Base-by-base conservation (phyloP, 2,797 vertebrate species). In the Parauchenoglanis punctatus region DNA sequence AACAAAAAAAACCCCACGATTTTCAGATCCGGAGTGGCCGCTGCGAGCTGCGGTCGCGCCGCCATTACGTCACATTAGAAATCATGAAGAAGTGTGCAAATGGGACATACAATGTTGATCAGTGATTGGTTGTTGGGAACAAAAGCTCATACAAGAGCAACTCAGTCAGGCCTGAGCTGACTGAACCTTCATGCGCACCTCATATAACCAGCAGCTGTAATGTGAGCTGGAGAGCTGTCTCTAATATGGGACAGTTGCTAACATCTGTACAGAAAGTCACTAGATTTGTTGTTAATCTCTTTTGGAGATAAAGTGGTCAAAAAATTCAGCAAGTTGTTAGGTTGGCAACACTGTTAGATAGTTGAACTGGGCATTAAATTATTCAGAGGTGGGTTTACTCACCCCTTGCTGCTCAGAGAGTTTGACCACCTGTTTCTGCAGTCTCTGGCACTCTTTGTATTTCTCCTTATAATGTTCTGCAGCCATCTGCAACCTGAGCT, bases 391-490 rank as follows among this genome's bases (percentile, higher is more conserved):
- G 54, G 4, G 52, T 84, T 85, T 28, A 96, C 97, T 92, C 93
- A 99, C 99, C 93, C 96, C 96, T 88, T 97, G 96, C 88, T 94
- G 97, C 61, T 99, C 98, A 76, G 96, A 96, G 88, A 98, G 95
- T 91, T 96, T 98, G 75, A 96, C 95, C 90, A 99, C 96, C 96
- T 99, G 98, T 92, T 97, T 99, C 91, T 99, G 98, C 90, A 99
- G 96, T 89, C 96, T 96, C 92, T 99, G 98, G 89, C 98, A 99
- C 91, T 99, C 99, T 94, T 99, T 99, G 92, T 98, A 99, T 91
- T 99, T 99, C 91, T 99, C 98, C 93, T 98, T 99, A 94, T 99
- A 99, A 95, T 99, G 98, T 89, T 99, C 99, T 80, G 98, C 98
- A 87, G 98, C 98, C 99, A 99, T 99, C 91, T 99, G 98, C 87